A percentile compares a stretch with the other conserved stretches of the same genome.
phyloP scores from a whole-genome alignment of 2,113 vertebrate species.

The Vulpes lagopus region DNA sequence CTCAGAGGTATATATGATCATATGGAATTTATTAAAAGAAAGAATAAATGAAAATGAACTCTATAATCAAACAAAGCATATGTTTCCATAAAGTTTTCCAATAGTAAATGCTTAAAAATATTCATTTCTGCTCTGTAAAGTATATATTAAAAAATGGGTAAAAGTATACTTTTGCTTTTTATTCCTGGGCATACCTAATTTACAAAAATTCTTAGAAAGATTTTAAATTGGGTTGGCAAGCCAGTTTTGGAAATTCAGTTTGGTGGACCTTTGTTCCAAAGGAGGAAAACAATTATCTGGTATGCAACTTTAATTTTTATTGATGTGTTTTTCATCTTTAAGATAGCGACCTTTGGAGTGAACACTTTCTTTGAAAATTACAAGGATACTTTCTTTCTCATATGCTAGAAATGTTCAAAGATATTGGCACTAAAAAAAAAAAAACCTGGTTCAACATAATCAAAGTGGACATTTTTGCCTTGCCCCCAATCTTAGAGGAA shows the following conservation, averaged over 20 bases:
- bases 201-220: conserved; percentile 25
- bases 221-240: conserved; percentile 13
- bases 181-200: not conserved
- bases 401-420: not conserved
- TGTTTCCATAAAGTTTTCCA: not conserved
- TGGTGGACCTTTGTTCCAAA: conserved; percentile 20
- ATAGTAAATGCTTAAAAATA: conserved; percentile 21
- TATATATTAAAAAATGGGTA: conserved; percentile 41
- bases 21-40: not conserved
- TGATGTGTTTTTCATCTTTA: conserved; percentile 5
- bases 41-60: conserved; percentile 49
- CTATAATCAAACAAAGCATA: conserved; percentile 7
- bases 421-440: not conserved
- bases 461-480: not conserved
- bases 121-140: not conserved
- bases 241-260: conserved; percentile 38
- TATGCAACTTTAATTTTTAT: not conserved
- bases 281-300: not conserved
- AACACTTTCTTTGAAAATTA: not conserved
- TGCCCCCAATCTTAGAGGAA: not conserved
- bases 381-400: not conserved
- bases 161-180: conserved; percentile 31
- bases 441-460: not conserved
- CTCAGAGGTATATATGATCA: not conserved
- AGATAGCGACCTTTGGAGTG: not conserved